Evolutionary conservation across 2,888 invertebrate species (phyloP).

Genomic region (Drosophila sordidula): DNA sequence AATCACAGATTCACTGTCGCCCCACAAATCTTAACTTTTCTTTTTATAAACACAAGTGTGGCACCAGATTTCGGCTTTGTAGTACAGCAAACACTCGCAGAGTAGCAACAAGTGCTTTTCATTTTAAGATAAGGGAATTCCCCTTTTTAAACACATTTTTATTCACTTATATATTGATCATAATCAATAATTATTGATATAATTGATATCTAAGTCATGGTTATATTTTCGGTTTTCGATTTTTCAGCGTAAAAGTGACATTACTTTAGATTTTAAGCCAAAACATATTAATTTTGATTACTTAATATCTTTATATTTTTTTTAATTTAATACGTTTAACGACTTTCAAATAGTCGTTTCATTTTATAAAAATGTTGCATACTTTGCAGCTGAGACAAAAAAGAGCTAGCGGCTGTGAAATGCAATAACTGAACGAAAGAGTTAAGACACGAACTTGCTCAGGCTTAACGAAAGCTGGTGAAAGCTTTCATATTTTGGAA

Average conservation of each 20-base stretch:
- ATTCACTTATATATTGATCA: too few species aligned
- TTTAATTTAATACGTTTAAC: too few species aligned
- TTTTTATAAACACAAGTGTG: constrained; percentile 41
- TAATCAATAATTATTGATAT: too few species aligned
- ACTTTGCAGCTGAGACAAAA: constrained; percentile 23
- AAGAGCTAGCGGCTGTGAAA: background rate
- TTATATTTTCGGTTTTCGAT: too few species aligned
- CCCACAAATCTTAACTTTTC: constrained; percentile 60
- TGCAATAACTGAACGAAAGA: constrained; percentile 52
- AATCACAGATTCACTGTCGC: constrained; percentile 65
- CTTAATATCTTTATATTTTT: too few species aligned
- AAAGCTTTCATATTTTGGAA: constrained; percentile 21
- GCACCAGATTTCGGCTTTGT: background rate
- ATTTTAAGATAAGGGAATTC: too few species aligned
- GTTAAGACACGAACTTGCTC: constrained; percentile 65
- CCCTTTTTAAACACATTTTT: too few species aligned
- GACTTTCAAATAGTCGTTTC: too few species aligned
- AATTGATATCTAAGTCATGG: too few species aligned
- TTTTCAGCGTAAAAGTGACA: too few species aligned
- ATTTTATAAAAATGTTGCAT: constrained; percentile 31
- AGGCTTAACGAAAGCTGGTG: constrained; percentile 34
- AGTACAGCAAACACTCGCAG: constrained; percentile 9
- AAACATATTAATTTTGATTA: too few species aligned
- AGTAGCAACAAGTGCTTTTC: background rate
- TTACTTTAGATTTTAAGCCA: too few species aligned